Conservation (phyloP, 2,888 invertebrate species). For the Xestia ashworthii region DNA sequence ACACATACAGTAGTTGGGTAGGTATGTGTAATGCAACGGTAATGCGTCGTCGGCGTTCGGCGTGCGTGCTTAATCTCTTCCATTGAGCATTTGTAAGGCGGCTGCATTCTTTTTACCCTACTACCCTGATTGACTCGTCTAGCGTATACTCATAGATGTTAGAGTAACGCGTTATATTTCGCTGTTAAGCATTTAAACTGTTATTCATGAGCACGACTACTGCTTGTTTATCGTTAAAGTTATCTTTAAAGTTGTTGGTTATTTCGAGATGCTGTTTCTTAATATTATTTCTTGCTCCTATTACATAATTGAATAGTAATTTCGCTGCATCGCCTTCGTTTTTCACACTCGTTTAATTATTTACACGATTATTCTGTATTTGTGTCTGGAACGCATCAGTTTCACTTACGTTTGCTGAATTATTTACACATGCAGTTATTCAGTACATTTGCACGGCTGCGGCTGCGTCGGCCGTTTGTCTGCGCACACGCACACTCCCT, state of each 20-base stretch:
- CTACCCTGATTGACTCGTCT: slow-evolving; percentile 69
- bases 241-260: not conserved
- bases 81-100: slow-evolving; percentile 76
- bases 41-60: slow-evolving; percentile 69
- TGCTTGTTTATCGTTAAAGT: not conserved
- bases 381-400: slow-evolving; percentile 73
- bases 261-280: slow-evolving; percentile 15
- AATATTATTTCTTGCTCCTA: slow-evolving; percentile 14
- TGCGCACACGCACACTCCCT: slow-evolving; percentile 75
- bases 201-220: not conserved
- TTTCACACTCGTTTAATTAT: slow-evolving; percentile 40
- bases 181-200: slow-evolving; percentile 11
- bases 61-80: slow-evolving; percentile 86
- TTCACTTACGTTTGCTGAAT: slow-evolving; percentile 78
- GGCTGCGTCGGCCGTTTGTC: slow-evolving; percentile 61
- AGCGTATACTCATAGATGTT: slow-evolving; percentile 58
- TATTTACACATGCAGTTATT: slow-evolving; percentile 81
- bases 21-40: slow-evolving; percentile 68
- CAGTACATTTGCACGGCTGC: slow-evolving; percentile 65
- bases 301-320: slow-evolving; percentile 16
- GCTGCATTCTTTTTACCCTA: slow-evolving; percentile 71
- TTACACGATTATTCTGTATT: slow-evolving; percentile 46
- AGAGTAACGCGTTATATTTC: slow-evolving; percentile 31
- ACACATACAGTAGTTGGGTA: slow-evolving; percentile 44
- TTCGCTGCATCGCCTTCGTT: slow-evolving; percentile 5